These are phyloP conservation scores for Buathra laborator DNA, from an alignment of 2,888 invertebrate species.

Conservation along the genomic window DNA sequence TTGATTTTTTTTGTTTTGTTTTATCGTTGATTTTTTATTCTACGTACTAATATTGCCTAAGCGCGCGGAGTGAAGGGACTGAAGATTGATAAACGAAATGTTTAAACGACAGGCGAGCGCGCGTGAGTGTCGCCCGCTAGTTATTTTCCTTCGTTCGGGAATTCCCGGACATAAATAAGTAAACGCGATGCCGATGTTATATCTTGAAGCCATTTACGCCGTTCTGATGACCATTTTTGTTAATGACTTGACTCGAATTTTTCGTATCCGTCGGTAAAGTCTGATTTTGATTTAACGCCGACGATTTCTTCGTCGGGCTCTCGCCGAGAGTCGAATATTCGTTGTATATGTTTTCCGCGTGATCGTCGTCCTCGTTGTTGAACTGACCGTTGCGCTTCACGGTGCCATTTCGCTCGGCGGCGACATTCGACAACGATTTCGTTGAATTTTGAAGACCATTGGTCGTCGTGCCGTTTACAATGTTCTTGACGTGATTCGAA, in stretches of 20 bases:
- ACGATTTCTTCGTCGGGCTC: conserved; percentile 56
- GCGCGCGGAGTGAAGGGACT: background rate
- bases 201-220: conserved; percentile 69
- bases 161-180: too few species aligned
- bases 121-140: too few species aligned
- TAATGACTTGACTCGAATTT: conserved; percentile 8
- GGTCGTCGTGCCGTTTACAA: conserved; percentile 27
- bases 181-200: conserved; percentile 64
- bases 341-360: conserved; percentile 31
- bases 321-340: conserved; percentile 44
- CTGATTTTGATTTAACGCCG: background rate
- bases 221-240: conserved; percentile 64
- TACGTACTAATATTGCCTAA: background rate
- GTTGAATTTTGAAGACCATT: conserved; percentile 19
- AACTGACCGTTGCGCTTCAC: conserved; percentile 36
- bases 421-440: conserved; percentile 15
- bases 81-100: background rate
- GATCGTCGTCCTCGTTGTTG: conserved; percentile 2
- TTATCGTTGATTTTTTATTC: background rate
- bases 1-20: background rate
- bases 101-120: too few species aligned
- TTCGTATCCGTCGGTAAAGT: conserved; percentile 19
- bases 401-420: conserved; percentile 33
- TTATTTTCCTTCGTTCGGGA: too few species aligned
- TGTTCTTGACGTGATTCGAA: conserved; percentile 9